Base-by-base conservation (phyloP, 2,888 invertebrate species). In the Dasypolia templi region DNA sequence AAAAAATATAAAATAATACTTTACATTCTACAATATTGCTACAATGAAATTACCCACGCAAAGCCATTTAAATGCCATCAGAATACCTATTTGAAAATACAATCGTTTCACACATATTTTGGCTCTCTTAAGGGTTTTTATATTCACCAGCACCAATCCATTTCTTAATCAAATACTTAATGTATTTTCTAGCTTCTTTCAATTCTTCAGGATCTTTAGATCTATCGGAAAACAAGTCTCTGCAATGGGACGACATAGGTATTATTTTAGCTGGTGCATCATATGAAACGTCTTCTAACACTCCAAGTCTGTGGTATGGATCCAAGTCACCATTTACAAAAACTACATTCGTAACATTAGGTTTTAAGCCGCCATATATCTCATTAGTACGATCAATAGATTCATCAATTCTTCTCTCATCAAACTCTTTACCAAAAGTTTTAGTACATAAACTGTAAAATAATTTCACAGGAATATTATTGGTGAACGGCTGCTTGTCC, bases 271-370 rank as follows among this genome's bases (percentile, higher is more conserved):
- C 94, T 55, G 94, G 95, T 14, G 94, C 93, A 32, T 94, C 84
- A 72, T 93, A 91, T 0, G 94, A 93, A 29, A 95, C 80, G 85
- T 96, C 95, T 83, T 95, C 91, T 19, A 96, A 89, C 29, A 97
- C 89, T 17, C 97, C 95, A 3, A 97, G 90, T 51, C 91, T 91
- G 84, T 96, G 96, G 96, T 97, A 97, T 3, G 97, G 97, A 88
- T 97, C 97, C 64, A 97, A 87, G 51, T 96, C 95, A 7, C 97
- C 97, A 85, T 97, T 97, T 0, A 96, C 94, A 86, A 97, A 97
- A 26, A 97, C 95, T 0, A 97, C 97, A 39, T 96, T 93, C 0
- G 92, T 95, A 0, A 97, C 94, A 79, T 96, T 96, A 6, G 96
- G 96, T 22, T 88, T 87, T 19, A 92, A 80, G 3, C 94, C 95